Evolutionary conservation across 2,797 vertebrate species (phyloP).

Genomic region (Peromyscus aztecus): DNA sequence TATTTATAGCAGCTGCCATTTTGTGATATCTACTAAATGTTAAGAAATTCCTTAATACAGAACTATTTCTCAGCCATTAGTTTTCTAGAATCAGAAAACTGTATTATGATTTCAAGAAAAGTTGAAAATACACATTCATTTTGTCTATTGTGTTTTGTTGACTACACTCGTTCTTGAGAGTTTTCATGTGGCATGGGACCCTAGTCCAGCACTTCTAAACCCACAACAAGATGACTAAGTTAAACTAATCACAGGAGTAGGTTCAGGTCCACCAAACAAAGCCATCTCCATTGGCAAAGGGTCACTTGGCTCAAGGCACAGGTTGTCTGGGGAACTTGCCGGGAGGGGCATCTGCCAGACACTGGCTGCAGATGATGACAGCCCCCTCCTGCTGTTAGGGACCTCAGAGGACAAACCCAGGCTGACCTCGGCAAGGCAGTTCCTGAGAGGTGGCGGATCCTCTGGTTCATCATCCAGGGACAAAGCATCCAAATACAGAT

Average conservation of each 20-base stretch:
- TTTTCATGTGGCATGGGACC: background rate
- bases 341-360: background rate
- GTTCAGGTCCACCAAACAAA: background rate
- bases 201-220: background rate
- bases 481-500: conserved; percentile 94
- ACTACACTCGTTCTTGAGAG: background rate
- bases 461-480: conserved; percentile 91
- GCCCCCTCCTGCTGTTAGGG: background rate
- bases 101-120: conserved; percentile 19
- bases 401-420: background rate
- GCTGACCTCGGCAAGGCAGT: conserved; percentile 92
- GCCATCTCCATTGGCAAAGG: background rate
- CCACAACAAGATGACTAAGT: background rate
- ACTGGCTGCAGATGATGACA: background rate
- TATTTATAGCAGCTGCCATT: background rate
- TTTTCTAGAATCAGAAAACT: conserved; percentile 44
- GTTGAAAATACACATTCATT: background rate
- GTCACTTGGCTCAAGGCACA: background rate
- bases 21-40: background rate
- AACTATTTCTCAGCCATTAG: conserved; percentile 7
- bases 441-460: conserved; percentile 90
- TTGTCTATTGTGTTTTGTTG: background rate
- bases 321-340: too few relatives aligned
- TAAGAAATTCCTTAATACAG: conserved; percentile 36
- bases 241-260: background rate